Conservation (phyloP, 2,888 invertebrate genomes). For the Melipona bicolor region DNA sequence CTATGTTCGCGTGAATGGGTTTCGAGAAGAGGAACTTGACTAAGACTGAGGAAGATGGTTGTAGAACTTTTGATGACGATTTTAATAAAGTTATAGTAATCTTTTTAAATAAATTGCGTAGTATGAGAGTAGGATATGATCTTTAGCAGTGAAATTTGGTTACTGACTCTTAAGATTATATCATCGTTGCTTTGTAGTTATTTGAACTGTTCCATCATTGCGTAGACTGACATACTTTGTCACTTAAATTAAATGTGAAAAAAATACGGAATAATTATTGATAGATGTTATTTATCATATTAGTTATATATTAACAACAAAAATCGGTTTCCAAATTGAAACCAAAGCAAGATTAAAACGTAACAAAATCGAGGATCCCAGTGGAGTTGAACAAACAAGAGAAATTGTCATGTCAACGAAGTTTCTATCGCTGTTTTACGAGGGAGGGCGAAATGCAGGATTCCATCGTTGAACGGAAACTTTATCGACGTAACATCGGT, state of each 20-base stretch:
- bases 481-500: slow-evolving; percentile 71
- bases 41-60: too few species aligned
- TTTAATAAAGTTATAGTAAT: neutral
- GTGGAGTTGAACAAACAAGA: neutral
- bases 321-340: too few species aligned
- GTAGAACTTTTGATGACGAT: neutral
- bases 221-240: too few species aligned
- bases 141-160: neutral
- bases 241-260: too few species aligned
- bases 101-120: neutral
- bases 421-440: neutral
- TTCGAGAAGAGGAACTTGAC: neutral
- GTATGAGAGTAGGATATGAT: neutral
- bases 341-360: neutral
- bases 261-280: too few species aligned
- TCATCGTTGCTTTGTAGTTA: too few species aligned
- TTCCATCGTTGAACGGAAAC: slow-evolving; percentile 51
- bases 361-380: neutral
- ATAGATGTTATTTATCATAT: too few species aligned
- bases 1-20: neutral
- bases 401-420: neutral
- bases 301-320: too few species aligned
- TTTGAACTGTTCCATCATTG: too few species aligned
- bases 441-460: slow-evolving; percentile 24
- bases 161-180: too few species aligned